A percentile compares a stretch with the other conserved stretches of the same genome.
phyloP scores from a whole-genome alignment of 2,888 invertebrate species.

The Ditula angustiorana region DNA sequence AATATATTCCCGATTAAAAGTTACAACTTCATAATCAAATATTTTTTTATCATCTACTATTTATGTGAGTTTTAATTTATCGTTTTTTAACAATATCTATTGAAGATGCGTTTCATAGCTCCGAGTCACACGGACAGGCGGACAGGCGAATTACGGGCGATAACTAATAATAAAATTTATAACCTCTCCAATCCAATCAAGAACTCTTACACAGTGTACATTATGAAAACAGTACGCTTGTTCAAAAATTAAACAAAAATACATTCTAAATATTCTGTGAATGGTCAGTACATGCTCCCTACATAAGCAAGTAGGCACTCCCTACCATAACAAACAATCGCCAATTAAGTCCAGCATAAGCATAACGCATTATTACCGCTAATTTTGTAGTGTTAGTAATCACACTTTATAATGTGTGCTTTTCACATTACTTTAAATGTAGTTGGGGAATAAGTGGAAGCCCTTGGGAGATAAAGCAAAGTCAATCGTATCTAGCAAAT shows the following conservation, averaged over 20 bases:
- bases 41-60: background rate
- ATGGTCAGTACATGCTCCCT: no score
- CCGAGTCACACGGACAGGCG: constrained; percentile 31
- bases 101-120: constrained; percentile 32
- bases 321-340: no score
- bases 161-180: constrained; percentile 59
- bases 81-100: constrained; percentile 25
- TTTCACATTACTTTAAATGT: no score
- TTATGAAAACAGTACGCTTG: constrained; percentile 19
- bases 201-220: constrained; percentile 39
- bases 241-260: background rate
- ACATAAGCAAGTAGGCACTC: no score
- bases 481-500: no score
- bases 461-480: no score
- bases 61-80: constrained; percentile 15
- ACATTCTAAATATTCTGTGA: no score
- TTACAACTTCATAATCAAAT: background rate
- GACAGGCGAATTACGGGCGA: constrained; percentile 50
- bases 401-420: no score
- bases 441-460: no score
- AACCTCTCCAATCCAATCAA: constrained; percentile 47
- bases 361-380: no score
- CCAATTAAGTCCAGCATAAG: no score
- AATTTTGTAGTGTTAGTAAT: no score
- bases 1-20: background rate